Percentiles rank a stretch among this genome's conserved stretches.
Conservation (phyloP, 1,140 invertebrate species). For the Luehdorfia chinensis region DNA sequence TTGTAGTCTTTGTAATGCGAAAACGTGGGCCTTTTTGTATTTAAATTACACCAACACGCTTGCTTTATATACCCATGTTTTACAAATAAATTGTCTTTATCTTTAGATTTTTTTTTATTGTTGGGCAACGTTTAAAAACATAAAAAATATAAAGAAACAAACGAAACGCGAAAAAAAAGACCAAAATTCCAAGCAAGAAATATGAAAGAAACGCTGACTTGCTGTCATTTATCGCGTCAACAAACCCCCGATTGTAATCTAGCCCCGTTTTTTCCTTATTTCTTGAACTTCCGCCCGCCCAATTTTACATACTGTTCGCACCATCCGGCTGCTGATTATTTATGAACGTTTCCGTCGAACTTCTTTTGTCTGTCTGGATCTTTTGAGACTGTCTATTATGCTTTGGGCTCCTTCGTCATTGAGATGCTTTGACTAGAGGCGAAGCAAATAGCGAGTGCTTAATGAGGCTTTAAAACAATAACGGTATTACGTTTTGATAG, state of each 20-base stretch:
- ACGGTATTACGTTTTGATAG: conserved; percentile 3
- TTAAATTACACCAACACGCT: no score
- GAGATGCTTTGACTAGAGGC: not conserved
- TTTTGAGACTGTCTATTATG: not conserved
- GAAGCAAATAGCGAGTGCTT: not conserved
- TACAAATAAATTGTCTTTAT: no score
- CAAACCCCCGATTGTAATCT: not conserved
- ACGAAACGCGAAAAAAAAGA: no score
- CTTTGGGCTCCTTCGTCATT: no score
- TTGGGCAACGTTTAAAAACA: no score
- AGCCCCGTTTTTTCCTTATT: not conserved
- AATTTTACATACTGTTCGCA: not conserved
- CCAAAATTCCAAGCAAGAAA: no score
- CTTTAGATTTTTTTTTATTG: no score
- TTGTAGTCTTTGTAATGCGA: no score
- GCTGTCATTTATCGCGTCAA: conserved; percentile 1
- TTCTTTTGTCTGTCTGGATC: not conserved
- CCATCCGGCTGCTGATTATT: conserved; percentile 1
- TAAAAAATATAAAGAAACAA: no score
- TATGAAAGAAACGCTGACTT: no score
- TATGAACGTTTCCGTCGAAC: not conserved
- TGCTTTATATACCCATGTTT: no score
- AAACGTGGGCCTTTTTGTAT: no score
- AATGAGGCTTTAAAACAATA: conserved; percentile 12
- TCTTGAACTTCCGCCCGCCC: not conserved